phyloP scores from a whole-genome alignment of 2,888 invertebrate genomes.

The Zaprionus bogoriensis region DNA sequence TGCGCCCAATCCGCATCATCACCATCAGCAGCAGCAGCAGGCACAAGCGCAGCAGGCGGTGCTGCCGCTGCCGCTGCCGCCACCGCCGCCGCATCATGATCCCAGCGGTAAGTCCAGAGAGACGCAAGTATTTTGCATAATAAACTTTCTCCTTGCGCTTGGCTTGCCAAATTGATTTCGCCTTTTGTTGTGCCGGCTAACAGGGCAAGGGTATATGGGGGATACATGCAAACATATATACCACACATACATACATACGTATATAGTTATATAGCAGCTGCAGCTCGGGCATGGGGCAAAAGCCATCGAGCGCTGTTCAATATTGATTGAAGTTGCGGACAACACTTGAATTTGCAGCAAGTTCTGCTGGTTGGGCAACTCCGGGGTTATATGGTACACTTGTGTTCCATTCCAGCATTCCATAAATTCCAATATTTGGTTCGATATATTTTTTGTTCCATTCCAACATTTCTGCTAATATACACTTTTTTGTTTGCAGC shows the following conservation, averaged over 20 bases:
- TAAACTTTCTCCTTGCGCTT: constrained; percentile 30
- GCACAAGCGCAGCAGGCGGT: constrained; percentile 32
- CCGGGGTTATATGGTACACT: no score
- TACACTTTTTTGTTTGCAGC: not conserved
- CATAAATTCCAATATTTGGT: no score
- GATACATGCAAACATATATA: not conserved
- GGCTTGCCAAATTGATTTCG: constrained; percentile 29
- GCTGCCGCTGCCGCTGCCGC: not conserved
- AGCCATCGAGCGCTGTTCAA: no score
- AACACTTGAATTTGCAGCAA: no score
- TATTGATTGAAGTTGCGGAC: no score
- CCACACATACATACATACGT: not conserved
- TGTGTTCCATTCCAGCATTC: not conserved
- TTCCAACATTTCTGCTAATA: not conserved
- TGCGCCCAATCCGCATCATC: constrained; percentile 81
- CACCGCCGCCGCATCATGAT: constrained; percentile 67
- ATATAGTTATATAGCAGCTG: no score
- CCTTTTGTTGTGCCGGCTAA: constrained; percentile 18
- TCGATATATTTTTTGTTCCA: no score
- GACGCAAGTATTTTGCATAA: constrained; percentile 28
- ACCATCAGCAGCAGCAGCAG: constrained; percentile 59
- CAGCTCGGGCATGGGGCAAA: no score
- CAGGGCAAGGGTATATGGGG: not conserved
- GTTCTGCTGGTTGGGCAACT: no score
- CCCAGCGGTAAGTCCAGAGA: constrained; percentile 73